Evolutionary conservation across 1,140 invertebrate genomes (phyloP), one percentile per base, ranked within the genome.

Genomic region (Zaprionus kolodkinae): DNA sequence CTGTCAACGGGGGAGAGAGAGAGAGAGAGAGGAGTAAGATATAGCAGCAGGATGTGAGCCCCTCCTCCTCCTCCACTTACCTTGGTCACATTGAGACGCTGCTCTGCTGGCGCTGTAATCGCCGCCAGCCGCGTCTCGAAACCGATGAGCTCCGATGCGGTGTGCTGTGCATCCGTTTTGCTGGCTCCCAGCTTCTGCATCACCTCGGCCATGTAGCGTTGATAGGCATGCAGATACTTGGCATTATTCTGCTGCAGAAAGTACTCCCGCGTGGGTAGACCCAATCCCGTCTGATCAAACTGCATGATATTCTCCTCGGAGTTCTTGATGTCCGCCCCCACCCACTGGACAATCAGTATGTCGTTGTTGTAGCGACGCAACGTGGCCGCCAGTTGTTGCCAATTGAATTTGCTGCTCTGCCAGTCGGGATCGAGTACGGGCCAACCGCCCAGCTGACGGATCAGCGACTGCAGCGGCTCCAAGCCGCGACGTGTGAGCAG

Each of bases 271-370:
- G 96, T 96, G 11, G 97, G 97, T 72, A 98, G 93, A 21, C 97
- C 97, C 75, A 98, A 93, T n/a, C 95, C 95, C 0, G 96, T 96
- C 93, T 98, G 97, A 93, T 98, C 97, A 76, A 98, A 95, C 93
- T 98, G 97, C 77, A 98, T 96, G 2, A 98, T 95, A 91, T 97
- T 96, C 83, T 96, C 94, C 78, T 97, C 95, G 1, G 97, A 97
- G 93, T 98, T 97, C 88, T 97, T 97, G 27, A 97, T 96, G 90
- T 98, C 97, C 1, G 97, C 96, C 12, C 96, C 96, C 50, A 98
- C 96, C 96, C 96, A 97, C 89, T 97, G 95, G 0, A 96, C 95
- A 72, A 97, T 95, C 0, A 98, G 78, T 17, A 92, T 95, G 77
- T 97, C 96, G 75, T 97, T 97, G 92, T 98, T 97, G 79, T 96